These are phyloP conservation scores for Sebastes iracundus DNA, from an alignment of 2,797 vertebrate genomes.

Conservation along the genomic window DNA sequence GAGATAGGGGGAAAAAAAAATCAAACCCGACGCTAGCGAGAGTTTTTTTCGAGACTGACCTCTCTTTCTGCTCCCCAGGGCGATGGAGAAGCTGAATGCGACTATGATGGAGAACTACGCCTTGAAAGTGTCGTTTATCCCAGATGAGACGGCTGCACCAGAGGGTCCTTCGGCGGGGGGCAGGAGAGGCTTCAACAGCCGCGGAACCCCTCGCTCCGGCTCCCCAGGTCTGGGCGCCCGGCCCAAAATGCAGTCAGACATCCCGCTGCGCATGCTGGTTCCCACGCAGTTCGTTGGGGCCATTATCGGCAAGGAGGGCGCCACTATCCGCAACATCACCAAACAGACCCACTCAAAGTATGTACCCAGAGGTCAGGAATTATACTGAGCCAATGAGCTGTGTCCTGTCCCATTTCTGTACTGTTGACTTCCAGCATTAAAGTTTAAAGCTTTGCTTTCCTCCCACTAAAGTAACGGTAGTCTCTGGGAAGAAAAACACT, in stretches of 20 bases:
- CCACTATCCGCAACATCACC: constrained; percentile 97
- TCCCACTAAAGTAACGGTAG: not conserved
- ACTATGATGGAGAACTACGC: constrained; percentile 95
- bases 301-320: constrained; percentile 98
- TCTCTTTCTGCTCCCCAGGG: constrained; percentile 77
- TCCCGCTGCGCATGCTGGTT: constrained; percentile 94
- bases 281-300: constrained; percentile 98
- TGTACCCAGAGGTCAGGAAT: constrained; percentile 59
- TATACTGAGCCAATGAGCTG: not conserved
- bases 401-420: not conserved
- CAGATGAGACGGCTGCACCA: constrained; percentile 90
- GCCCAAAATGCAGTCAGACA: constrained; percentile 92
- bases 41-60: not conserved
- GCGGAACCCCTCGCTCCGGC: constrained; percentile 89
- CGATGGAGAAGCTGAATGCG: constrained; percentile 97
- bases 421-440: not conserved
- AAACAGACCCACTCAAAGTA: constrained; percentile 99
- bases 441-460: not conserved
- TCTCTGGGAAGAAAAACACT: not conserved
- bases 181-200: constrained; percentile 88
- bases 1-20: not conserved
- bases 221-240: constrained; percentile 88
- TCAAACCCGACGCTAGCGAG: not conserved
- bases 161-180: constrained; percentile 82
- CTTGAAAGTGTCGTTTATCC: constrained; percentile 97